Evolutionary conservation across 2,888 invertebrate species (phyloP), one percentile per base, ranked within the genome.

Genomic region (Phaedon cochleariae): DNA sequence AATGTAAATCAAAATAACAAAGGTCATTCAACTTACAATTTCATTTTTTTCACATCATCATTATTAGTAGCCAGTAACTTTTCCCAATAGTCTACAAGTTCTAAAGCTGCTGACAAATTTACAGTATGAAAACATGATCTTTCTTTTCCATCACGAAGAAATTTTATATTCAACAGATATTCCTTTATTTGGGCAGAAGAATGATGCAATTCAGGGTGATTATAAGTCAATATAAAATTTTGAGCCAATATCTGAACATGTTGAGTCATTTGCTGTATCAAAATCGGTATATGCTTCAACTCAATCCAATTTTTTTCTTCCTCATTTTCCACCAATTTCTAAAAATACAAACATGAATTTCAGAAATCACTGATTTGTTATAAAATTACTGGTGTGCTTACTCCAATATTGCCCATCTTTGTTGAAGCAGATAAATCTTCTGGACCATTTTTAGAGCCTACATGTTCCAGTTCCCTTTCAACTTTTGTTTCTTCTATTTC

Each of bases 211-310:
- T 86, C 82, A 0, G 92, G 92, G 81, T 93, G 91, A 49, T 89
- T 86, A 76, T 88, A 90, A 5, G 90, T 86, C 82, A 93, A 89
- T 49, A 92, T 76, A 80, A 88, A 93, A 76, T 88, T 88, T 77
- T 93, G 92, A 0, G 91, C 85, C n/a, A 92, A 83, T 66, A 96
- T 82, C 83, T 97, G 97, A 0, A 96, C 87, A 83, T 97, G 95
- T 81, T 95, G 92, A 10, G 91, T 83, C 65, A 95, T 80, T 79
- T 95, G 95, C 74, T 92, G 91, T 66, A 90, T 87, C 20, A 57
- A 41, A 12, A 41, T n/a, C 3, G 41, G 41, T 1, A 41, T 15
- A 15, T 41, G 41, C 6, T 2, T 3, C n/a, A n/a, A n/a, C n/a
- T n/a, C n/a, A n/a, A n/a, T n/a, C n/a, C n/a, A n/a, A n/a, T n/a